A percentile compares a stretch with the other conserved stretches of the same genome.
These are phyloP conservation scores for Homarus americanus DNA, from an alignment of 1,140 invertebrate species.

Conservation along the genomic window DNA sequence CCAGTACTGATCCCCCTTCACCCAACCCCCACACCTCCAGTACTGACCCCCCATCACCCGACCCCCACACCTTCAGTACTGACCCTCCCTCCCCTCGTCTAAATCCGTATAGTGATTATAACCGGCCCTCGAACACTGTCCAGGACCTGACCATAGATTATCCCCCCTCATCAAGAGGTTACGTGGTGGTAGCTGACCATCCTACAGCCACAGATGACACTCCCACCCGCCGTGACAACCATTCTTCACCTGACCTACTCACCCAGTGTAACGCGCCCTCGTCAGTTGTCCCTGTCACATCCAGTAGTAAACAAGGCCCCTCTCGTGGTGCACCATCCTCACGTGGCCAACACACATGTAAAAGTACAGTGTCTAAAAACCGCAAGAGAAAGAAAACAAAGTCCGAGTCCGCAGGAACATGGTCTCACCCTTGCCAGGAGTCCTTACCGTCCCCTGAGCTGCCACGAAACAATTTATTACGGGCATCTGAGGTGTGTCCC, in stretches of 20 bases:
- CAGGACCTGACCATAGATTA: too few relatives aligned
- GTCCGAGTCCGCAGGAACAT: neutral
- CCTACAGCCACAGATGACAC: too few relatives aligned
- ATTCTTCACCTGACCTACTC: too few relatives aligned
- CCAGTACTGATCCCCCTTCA: neutral
- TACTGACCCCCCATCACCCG: neutral
- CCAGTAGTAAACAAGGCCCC: neutral
- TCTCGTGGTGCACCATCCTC: neutral
- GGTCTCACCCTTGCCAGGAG: neutral
- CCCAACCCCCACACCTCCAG: neutral
- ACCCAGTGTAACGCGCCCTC: too few relatives aligned
- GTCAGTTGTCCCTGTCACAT: neutral
- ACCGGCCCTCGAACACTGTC: too few relatives aligned
- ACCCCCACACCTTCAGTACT: neutral
- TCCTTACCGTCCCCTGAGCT: neutral
- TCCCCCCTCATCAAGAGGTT: too few relatives aligned
- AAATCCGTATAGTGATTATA: too few relatives aligned
- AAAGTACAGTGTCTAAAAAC: neutral
- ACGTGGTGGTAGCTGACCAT: too few relatives aligned
- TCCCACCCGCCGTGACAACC: too few relatives aligned
- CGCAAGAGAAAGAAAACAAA: neutral
- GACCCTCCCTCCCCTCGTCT: neutral
- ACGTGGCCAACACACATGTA: neutral
- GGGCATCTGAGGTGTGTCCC: neutral
- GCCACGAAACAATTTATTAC: neutral